Evolutionary conservation across 1,140 invertebrate genomes (phyloP).

Genomic region (Drosophila novamexicana): DNA sequence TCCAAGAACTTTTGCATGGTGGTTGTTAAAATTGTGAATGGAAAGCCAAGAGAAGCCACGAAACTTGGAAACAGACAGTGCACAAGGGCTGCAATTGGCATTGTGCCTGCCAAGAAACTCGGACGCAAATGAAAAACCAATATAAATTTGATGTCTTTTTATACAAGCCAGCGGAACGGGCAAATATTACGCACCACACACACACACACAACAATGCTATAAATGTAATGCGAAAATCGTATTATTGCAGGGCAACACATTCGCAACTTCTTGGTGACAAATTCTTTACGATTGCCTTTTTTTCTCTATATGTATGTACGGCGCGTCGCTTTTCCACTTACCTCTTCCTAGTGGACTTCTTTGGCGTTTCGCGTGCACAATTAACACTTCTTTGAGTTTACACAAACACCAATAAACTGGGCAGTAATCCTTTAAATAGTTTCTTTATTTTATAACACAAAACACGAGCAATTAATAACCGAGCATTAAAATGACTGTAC

Average conservation of each 20-base stretch:
- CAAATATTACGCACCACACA: slow-evolving; percentile 13
- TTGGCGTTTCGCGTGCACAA: slow-evolving; percentile 13
- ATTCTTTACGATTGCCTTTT: slow-evolving; percentile 32
- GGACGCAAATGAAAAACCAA: slow-evolving; percentile 32
- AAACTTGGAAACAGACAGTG: slow-evolving; percentile 15
- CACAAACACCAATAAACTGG: slow-evolving; percentile 31
- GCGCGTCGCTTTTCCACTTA: slow-evolving; percentile 48
- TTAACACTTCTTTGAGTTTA: slow-evolving; percentile 11
- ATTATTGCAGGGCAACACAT: slow-evolving; percentile 18
- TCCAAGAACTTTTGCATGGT: slow-evolving; percentile 43
- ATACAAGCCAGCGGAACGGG: slow-evolving; percentile 5
- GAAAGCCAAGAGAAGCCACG: slow-evolving; percentile 37
- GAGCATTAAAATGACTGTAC: slow-evolving; percentile 47
- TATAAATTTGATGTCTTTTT: slow-evolving; percentile 29
- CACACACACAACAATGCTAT: neutral
- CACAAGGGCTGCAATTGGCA: slow-evolving; percentile 42
- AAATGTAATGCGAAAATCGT: slow-evolving; percentile 30
- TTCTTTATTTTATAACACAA: slow-evolving; percentile 27
- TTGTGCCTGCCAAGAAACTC: slow-evolving; percentile 33
- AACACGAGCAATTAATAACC: slow-evolving; percentile 40
- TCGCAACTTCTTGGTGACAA: slow-evolving; percentile 45
- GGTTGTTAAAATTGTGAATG: slow-evolving; percentile 36
- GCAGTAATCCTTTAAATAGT: slow-evolving; percentile 9
- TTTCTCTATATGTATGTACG: slow-evolving; percentile 21
- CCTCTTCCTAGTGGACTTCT: neutral